Base-by-base conservation (phyloP, 1,140 invertebrate species). In the Psilanteris sp. region DNA sequence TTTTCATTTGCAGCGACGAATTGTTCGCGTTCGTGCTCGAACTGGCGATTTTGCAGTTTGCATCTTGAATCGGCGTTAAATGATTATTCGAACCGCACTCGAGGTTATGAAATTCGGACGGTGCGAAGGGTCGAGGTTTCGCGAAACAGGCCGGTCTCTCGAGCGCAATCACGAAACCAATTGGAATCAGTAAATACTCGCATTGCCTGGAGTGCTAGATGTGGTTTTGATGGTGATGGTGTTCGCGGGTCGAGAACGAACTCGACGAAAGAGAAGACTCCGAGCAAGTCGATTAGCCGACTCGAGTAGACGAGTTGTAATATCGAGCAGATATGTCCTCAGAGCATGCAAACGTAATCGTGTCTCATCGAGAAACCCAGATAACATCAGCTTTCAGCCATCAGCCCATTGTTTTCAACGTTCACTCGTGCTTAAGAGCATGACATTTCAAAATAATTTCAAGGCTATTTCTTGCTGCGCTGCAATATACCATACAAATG, bases 131-230 rank as follows among this genome's bases (percentile, higher is more conserved):
- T 57, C 31, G 68, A 50, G 11, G 48, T 61, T 73, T 26, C 24
- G 50, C 68, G 57, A 70, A 68, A 64, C 75, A 61, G 54, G 46
- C 61, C 22, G 10, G 43, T 81, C 78, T 78, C 79, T 82, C 79
- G 59, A 73, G 72, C 68, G 74, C 78, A 84, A 84, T 82, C 83
- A 81, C 77, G 80, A 81, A 84, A 82, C 68, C 79, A 84, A 83
- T 81, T 82, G 80, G 78, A 80, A 83, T 80, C 78, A 71, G 79
- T 78, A 80, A 82, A 82, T 79, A 82, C 73, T 78, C 55, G 70
- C 54, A 71, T 57, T 59, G 62, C 41, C 55, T 59, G 61, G 54
- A 77, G 66, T 50, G 62, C 72, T 59, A 66, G 76, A 72, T 59
- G 50, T 31, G 36, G 64, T 59, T 61, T 59, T 59, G 71, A 52